phyloP scores from a whole-genome alignment of 2,888 invertebrate species.

The Drosophila robusta region DNA sequence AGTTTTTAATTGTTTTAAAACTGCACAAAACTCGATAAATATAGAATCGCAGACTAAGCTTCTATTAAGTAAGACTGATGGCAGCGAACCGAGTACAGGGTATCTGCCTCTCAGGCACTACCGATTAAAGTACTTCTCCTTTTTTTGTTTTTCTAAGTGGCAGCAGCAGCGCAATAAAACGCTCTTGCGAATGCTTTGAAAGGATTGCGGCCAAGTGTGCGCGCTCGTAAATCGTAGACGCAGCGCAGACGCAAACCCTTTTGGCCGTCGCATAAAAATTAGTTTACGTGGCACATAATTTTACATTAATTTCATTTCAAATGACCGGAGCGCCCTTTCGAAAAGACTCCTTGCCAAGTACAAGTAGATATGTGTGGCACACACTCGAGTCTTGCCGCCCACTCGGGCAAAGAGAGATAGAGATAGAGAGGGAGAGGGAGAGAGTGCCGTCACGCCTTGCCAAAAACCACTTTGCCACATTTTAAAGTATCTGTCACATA shows the following conservation, averaged over 20 bases:
- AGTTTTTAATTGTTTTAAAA: no score
- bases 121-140: neutral
- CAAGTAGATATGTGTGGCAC: slow-evolving; percentile 11
- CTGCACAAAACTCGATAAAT: no score
- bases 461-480: slow-evolving; percentile 72
- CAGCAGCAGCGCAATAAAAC: slow-evolving; percentile 71
- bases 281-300: slow-evolving; percentile 77
- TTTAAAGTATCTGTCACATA: slow-evolving; percentile 76
- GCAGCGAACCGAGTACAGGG: neutral
- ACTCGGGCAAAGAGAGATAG: slow-evolving; percentile 4
- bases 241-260: slow-evolving; percentile 23
- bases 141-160: slow-evolving; percentile 53
- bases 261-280: slow-evolving; percentile 60
- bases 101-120: neutral
- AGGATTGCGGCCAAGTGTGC: slow-evolving; percentile 69
- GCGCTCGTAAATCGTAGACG: slow-evolving; percentile 70
- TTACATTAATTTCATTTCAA: slow-evolving; percentile 70
- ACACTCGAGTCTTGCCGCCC: slow-evolving; percentile 9
- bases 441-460: slow-evolving; percentile 26
- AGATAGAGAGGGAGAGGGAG: neutral
- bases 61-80: no score
- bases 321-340: slow-evolving; percentile 38
- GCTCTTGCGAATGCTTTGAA: slow-evolving; percentile 69
- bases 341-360: neutral
- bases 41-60: no score